Conservation (phyloP, 2,113 vertebrate genomes). For the Conger conger region DNA sequence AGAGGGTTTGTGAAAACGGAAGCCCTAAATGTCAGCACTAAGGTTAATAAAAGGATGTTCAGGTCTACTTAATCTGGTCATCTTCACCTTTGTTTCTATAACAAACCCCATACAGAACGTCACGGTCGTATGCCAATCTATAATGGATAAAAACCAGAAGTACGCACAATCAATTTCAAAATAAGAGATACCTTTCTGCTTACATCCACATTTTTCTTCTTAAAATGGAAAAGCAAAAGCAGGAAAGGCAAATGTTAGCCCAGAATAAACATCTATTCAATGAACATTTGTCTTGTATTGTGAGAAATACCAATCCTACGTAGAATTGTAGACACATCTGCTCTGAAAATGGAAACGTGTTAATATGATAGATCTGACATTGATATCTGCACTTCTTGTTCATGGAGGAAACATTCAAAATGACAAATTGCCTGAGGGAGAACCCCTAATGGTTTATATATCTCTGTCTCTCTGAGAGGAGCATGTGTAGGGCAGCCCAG, state of each 20-base stretch:
- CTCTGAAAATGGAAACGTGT: neutral
- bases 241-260: too few relatives aligned
- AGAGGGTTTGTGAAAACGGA: slow-evolving; percentile 53
- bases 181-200: neutral
- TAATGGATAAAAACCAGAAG: neutral
- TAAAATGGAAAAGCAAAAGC: too few relatives aligned
- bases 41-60: neutral
- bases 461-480: neutral
- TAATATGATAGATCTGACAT: neutral
- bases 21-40: slow-evolving; percentile 60
- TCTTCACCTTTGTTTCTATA: too few relatives aligned
- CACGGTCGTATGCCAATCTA: neutral
- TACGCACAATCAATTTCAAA: neutral
- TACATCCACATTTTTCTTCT: neutral
- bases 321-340: neutral
- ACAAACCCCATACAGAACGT: too few relatives aligned
- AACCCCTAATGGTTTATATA: neutral
- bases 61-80: neutral
- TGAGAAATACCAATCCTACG: neutral
- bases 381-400: neutral
- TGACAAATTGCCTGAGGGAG: neutral
- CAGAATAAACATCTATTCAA: too few relatives aligned
- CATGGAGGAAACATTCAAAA: neutral
- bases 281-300: too few relatives aligned
- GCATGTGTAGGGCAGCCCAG: neutral